Base-by-base conservation (phyloP, 2,888 invertebrate genomes). In the Meteorus colon region DNA sequence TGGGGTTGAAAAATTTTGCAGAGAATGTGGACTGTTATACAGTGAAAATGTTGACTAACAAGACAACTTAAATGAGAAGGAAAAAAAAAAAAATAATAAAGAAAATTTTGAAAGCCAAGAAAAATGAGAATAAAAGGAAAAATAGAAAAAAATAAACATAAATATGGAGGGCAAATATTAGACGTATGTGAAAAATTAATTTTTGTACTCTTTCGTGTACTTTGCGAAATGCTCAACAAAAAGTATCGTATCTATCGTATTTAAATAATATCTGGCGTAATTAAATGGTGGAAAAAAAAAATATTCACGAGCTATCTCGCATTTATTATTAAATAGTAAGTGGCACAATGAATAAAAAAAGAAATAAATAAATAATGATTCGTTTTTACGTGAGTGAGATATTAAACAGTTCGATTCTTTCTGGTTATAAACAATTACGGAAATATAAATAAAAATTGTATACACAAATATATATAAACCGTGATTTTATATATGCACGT, bases 201-300 rank as follows among this genome's bases (percentile, higher is more conserved):
- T 89, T 41, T 89, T 89, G 83, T 88, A 88, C 88, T 85, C 87
- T 88, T 85, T 87, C 85, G 87, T 87, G 87, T 84, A 86, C 85
- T 85, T 87, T 87, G 85, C 84, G 84, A 87, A 86, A 88, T 87
- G 88, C 87, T 89, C 88, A 88, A 88, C 81, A 82, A 81, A 84
- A 82, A 84, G 51, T 75, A 48, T 84, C 83, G 83, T 84, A 85
- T 86, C 82, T 85, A 84, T 84, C 82, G 82, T 86, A 84, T 84
- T 85, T 81, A 81, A 80, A 79, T 24, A 66, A 48, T 60, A 66
- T 51, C 66, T 66, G 73, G 66, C 73, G 72, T 72, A 62, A 12
- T 73, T 41, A 12, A 41, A 41, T 41, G 41, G 27, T 59, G 59
- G 14, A 59, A 24, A 24, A 59, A 14, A 27, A 29, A 62, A 62